phyloP scores from a whole-genome alignment of 2,797 vertebrate genomes.

The Coregonus suidteri region DNA sequence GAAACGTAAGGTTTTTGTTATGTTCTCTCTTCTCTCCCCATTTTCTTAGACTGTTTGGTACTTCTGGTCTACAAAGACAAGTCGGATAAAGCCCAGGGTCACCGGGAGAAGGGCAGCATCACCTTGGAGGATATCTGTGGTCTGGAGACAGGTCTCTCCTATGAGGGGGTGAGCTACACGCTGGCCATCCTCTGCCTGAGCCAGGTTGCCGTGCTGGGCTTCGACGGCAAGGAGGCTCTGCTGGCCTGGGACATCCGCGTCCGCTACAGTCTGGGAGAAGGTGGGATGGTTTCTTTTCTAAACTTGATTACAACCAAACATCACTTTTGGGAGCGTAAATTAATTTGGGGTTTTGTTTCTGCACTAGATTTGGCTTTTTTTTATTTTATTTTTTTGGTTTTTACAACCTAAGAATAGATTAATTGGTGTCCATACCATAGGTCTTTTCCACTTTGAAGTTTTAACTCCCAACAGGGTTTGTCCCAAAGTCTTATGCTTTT shows the following conservation, averaged over 20 bases:
- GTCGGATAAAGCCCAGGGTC: constrained; percentile 80
- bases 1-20: neutral
- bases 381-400: fast-evolving
- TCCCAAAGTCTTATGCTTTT: no score
- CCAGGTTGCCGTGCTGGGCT: constrained; percentile 87
- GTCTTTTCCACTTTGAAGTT: no score
- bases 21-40: neutral
- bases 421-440: no score
- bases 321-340: neutral
- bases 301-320: neutral
- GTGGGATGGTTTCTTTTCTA: constrained; percentile 60
- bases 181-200: constrained; percentile 88
- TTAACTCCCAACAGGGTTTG: no score
- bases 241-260: constrained; percentile 89
- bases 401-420: no score
- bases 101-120: constrained; percentile 83
- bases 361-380: no score
- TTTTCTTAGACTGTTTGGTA: constrained; percentile 64
- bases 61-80: constrained; percentile 70
- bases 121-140: constrained; percentile 95
- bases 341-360: neutral
- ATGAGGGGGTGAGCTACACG: constrained; percentile 84
- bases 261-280: constrained; percentile 90
- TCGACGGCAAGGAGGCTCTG: constrained; percentile 89
- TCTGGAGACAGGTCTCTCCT: constrained; percentile 83